Evolutionary conservation across 2,113 vertebrate species (phyloP), one percentile per base, ranked within the genome.

Genomic region (Rhinopomastus cyanomelas): DNA sequence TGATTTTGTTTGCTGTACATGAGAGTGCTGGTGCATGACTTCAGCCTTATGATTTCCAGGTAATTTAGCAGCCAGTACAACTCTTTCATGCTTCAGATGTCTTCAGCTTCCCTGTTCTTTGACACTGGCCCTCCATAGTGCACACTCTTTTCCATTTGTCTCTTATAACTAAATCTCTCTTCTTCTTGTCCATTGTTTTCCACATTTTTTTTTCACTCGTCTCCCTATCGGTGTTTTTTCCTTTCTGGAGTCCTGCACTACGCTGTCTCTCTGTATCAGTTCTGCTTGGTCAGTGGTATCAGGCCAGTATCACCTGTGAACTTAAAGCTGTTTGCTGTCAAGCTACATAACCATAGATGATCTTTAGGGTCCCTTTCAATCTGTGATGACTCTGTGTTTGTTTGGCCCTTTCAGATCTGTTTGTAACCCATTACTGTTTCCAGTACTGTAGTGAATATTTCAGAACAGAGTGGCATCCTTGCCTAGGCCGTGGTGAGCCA

Each of bases 121-220:
- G 51, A 76, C 36, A 25, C 44, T 21, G 27, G 8, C 72, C 32
- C 10, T 80, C 52, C 57, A 71, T 66, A 78, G 32, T 51, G 37
- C 30, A 64, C 0, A 0, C 1, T 44, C 3, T 51, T 37, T 44
- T 66, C 51, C 3, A 4, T 69, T 84, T 81, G 4, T 53, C 27
- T 42, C 15, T 78, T 75, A 25, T 7, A 72, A 29, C 37, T 48
- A 37, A 16, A 5, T 39, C 11, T 53, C 8, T 80, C 17, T 21
- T n/a, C 55, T 21, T 61, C 52, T 42, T 87, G 18, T 46, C 20
- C 78, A 66, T 60, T 49, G 6, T 69, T 87, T 84, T 81, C 32
- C 7, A 30, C 3, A 0, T 11, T 19, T 44, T 92, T 81, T 19
- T 44, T 92, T 81, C 59, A 16, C 42, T 36, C 57, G 18, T 74